Evolutionary conservation across 2,113 vertebrate species (phyloP), one percentile per base, ranked within the genome.

Genomic region (Ictalurus furcatus): DNA sequence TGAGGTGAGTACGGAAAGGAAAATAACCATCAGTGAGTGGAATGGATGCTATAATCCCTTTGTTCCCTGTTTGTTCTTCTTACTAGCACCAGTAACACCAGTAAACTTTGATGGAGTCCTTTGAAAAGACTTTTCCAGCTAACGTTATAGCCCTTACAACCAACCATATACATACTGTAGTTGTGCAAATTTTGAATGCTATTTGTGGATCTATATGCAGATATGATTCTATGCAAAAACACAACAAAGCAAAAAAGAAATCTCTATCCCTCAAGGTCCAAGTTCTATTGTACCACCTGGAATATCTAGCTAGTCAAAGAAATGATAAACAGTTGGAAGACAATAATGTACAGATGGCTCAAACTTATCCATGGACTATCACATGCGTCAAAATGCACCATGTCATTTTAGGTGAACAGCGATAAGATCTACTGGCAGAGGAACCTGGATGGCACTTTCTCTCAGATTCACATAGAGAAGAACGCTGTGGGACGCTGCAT

Each of bases 341-440:
- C 21, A 23, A 58, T 19, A 54, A 13, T 58, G 13, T 17, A 63
- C 61, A 63, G 3, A 25, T 63, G 61, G 23, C 56, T 58, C 12
- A 54, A 54, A 54, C 12, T 54, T 54, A 54, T 54, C 12, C 52
- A 7, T 19, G 58, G 4, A 59, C 58, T 40, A 74, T 74, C 30
- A 71, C 52, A 4, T 16, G 23, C 12, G 19, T 85, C 34, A 80
- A 40, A 11, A 17, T 30, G n/a, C 30, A 30, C 6, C 14, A 3
- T 37, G 58, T 34, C 13, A 54, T 2, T 59, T n/a, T 25, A 98
- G 97, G 97, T 98, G 28, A 98, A 98, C 92, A 98, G 97, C 52
- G 97, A 98, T 92, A 97, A 97, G 89, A 95, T 98, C 0, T 98
- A 96, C 91, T 98, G 97, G 96, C 96, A 97, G 92, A 95, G 94